Conservation (phyloP, 2,797 vertebrate species). For the Lacerta bilineata region DNA sequence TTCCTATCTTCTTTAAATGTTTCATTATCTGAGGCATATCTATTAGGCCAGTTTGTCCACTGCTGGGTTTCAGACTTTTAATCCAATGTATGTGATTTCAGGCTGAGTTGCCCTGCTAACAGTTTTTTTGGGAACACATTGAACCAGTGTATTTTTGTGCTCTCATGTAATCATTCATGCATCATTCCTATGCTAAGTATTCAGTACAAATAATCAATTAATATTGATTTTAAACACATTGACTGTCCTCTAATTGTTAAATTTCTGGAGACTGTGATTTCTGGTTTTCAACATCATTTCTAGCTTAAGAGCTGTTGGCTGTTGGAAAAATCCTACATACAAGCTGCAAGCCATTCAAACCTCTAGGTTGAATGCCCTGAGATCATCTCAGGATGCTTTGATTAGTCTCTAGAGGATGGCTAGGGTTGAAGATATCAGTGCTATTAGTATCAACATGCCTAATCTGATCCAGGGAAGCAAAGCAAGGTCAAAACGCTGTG, state of each 20-base stretch:
- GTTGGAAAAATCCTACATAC: constrained; percentile 33
- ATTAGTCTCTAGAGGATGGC: constrained; percentile 53
- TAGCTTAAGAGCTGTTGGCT: constrained; percentile 14
- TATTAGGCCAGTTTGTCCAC: background rate
- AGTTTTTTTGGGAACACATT: background rate
- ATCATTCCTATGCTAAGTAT: background rate
- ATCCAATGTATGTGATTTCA: background rate
- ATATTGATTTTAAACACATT: background rate
- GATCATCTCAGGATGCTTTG: constrained; percentile 57
- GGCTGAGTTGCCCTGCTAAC: background rate
- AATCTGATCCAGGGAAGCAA: constrained; percentile 61
- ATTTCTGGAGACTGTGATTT: constrained; percentile 2
- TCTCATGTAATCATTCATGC: background rate
- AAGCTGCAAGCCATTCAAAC: constrained; percentile 45
- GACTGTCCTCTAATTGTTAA: background rate
- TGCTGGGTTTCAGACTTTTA: background rate
- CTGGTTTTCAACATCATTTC: constrained; percentile 41
- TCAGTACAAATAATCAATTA: constrained; percentile 24
- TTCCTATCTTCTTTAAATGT: no score
- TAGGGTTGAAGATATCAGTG: constrained; percentile 56
- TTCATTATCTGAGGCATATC: no score
- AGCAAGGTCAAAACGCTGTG: constrained; percentile 52
- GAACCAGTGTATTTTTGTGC: background rate
- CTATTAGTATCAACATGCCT: constrained; percentile 46
- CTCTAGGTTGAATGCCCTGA: constrained; percentile 50